Conservation (phyloP, 2,888 invertebrate species). For the Lycophotia porphyrea region DNA sequence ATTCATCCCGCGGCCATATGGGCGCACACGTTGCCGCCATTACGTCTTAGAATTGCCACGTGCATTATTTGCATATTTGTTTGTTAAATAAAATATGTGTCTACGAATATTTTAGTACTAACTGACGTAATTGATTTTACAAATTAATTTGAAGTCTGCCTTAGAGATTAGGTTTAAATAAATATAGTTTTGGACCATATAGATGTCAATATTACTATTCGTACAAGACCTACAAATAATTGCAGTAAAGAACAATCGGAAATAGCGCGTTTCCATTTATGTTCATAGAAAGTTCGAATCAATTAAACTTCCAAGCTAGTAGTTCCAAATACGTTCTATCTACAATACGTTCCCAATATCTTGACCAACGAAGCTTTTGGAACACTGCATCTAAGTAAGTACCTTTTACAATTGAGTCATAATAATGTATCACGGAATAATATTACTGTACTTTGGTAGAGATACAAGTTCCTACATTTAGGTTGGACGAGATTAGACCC, state of each 20-base stretch:
- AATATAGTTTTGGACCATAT: not conserved
- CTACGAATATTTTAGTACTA: conserved; percentile 38
- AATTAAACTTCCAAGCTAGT: not conserved
- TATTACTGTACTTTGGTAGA: not conserved
- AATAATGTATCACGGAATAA: not conserved
- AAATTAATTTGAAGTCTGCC: not conserved
- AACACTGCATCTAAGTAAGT: too few species aligned
- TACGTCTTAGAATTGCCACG: conserved; percentile 80
- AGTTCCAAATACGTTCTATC: too few species aligned
- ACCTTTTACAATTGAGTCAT: not conserved
- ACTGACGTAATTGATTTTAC: conserved; percentile 11
- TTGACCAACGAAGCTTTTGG: too few species aligned
- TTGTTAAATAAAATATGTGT: conserved; percentile 44
- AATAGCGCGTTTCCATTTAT: not conserved
- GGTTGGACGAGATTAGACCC: not conserved
- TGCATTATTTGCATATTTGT: conserved; percentile 77
- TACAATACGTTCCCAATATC: too few species aligned
- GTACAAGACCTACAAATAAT: not conserved
- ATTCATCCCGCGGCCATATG: conserved; percentile 88
- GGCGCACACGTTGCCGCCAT: conserved; percentile 77
- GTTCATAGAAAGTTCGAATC: not conserved
- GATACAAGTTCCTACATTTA: not conserved
- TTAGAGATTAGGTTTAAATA: not conserved
- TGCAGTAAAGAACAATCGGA: not conserved
- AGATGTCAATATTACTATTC: not conserved